Evolutionary conservation across 2,797 vertebrate species (phyloP).

Genomic region (Hirundo rustica): DNA sequence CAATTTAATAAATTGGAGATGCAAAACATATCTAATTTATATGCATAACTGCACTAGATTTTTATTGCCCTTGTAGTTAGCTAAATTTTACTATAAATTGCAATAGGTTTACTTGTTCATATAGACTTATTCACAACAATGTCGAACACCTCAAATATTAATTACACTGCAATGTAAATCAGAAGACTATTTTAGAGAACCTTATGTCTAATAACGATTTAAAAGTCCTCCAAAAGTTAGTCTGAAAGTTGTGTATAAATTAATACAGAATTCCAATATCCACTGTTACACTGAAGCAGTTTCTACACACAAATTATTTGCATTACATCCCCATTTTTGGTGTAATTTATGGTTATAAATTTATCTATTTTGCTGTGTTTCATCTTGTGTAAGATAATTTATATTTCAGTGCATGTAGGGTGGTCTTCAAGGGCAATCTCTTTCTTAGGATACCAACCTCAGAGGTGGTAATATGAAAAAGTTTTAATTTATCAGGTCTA

Average conservation of each 20-base stretch:
- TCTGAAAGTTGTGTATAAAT: neutral
- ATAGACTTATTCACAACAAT: neutral
- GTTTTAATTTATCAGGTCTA: neutral
- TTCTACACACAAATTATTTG: neutral
- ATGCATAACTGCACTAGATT: neutral
- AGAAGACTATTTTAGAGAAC: neutral
- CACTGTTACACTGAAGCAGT: neutral
- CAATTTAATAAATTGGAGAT: slow-evolving; percentile 10
- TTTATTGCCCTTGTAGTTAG: neutral
- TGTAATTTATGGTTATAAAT: neutral
- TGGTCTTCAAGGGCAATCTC: neutral
- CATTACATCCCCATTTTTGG: neutral
- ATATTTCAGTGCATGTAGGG: neutral
- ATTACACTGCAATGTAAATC: neutral
- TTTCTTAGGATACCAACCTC: neutral
- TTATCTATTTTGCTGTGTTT: neutral
- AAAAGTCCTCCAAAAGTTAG: neutral
- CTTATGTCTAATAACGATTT: neutral
- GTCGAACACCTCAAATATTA: neutral
- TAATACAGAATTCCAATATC: neutral
- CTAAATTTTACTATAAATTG: slow-evolving; percentile 9
- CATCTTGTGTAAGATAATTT: neutral
- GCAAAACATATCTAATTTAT: slow-evolving; percentile 5
- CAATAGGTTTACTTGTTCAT: neutral
- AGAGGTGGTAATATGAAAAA: neutral